Conservation (phyloP, 2,113 vertebrate species). For the Archilochus colubris region DNA sequence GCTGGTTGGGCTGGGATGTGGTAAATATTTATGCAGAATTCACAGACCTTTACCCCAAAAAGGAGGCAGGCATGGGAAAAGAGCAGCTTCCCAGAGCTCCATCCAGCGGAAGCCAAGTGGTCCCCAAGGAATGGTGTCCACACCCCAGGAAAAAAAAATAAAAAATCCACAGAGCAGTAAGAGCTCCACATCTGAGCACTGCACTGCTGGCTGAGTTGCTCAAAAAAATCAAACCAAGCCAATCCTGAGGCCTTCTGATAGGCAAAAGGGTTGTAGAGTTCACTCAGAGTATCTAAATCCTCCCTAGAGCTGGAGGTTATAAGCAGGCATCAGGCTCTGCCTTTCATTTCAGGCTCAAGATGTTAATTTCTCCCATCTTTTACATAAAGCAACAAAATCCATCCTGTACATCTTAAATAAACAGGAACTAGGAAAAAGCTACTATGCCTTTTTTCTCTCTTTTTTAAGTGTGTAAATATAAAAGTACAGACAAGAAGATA, state of each 20-base stretch:
- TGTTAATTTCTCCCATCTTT: neutral
- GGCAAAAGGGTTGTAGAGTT: neutral
- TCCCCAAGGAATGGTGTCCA: conserved; percentile 48
- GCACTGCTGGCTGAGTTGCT: too few species aligned
- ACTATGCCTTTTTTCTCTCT: neutral
- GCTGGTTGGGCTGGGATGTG: conserved; percentile 43
- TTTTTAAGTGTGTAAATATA: neutral
- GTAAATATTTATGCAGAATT: conserved; percentile 75
- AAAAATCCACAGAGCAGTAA: neutral
- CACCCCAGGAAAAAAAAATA: neutral
- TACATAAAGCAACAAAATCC: neutral
- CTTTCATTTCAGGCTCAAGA: neutral
- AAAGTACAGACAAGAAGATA: neutral
- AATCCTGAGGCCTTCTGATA: too few species aligned
- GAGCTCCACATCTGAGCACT: neutral
- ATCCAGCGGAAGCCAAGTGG: neutral
- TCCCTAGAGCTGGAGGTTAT: accelerated
- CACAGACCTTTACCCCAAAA: conserved; percentile 76
- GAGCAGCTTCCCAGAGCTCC: conserved; percentile 70
- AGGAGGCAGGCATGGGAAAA: conserved; percentile 73
- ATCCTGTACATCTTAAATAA: neutral
- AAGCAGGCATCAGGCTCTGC: neutral
- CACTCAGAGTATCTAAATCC: neutral
- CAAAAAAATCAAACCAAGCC: too few species aligned
- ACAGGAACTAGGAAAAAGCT: neutral